These are phyloP conservation scores for Arctocebus calabarensis DNA, from an alignment of 2,797 vertebrate species.

Conservation along the genomic window DNA sequence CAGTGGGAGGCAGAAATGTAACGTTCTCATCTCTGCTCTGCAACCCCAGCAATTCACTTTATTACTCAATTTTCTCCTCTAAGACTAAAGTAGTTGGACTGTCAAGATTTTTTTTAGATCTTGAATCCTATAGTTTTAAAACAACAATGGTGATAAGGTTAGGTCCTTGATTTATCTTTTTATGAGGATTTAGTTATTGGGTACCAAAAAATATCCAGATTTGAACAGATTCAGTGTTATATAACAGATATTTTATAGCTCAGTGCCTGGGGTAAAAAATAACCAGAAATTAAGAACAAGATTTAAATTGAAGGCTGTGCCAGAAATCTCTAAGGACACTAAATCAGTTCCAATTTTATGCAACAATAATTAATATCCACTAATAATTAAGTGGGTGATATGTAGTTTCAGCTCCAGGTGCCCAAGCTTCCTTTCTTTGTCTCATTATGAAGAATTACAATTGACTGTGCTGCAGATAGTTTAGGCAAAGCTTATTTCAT, in stretches of 20 bases:
- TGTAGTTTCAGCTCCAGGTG: conserved; percentile 52
- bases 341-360: conserved; percentile 63
- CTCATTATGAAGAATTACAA: conserved; percentile 77
- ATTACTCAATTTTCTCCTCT: not conserved
- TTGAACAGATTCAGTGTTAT: conserved; percentile 5
- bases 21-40: not conserved
- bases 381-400: conserved; percentile 65
- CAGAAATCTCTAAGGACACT: conserved; percentile 70
- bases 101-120: not conserved
- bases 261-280: not conserved
- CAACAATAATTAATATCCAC: conserved; percentile 73
- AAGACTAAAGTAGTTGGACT: not conserved
- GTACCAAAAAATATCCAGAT: not conserved
- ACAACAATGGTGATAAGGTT: not conserved
- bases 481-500: conserved; percentile 71
- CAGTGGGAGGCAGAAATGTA: not conserved
- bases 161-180: not conserved
- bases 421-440: conserved; percentile 45
- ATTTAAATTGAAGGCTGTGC: conserved; percentile 68
- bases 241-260: conserved; percentile 24
- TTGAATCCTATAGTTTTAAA: not conserved
- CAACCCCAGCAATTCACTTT: not conserved
- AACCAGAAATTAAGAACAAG: conserved; percentile 67
- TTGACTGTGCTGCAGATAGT: conserved; percentile 61
- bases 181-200: conserved; percentile 8